Conservation (phyloP, 2,888 invertebrate genomes). For the Sinodicranocentrus sp. region DNA sequence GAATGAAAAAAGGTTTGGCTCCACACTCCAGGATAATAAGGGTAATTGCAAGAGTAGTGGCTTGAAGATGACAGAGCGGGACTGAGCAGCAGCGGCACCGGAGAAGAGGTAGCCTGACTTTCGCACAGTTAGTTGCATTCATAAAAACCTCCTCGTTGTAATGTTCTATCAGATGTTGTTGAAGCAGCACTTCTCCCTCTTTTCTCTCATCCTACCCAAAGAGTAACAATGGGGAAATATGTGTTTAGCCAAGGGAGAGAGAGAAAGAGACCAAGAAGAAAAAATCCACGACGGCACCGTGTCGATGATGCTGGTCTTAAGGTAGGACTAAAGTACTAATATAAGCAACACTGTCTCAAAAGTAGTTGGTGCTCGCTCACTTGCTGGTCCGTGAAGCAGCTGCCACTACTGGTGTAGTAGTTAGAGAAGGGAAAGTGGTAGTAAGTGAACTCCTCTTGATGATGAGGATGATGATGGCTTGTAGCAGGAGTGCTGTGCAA, state of each 20-base stretch:
- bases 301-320: constrained; percentile 26
- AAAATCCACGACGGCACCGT: not conserved
- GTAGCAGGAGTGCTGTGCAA: constrained; percentile 8
- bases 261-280: too few relatives aligned
- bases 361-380: constrained; percentile 3
- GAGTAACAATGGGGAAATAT: not conserved
- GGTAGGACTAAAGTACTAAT: constrained; percentile 12
- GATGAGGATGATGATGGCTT: constrained; percentile 47
- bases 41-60: constrained; percentile 44
- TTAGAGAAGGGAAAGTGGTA: constrained; percentile 38
- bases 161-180: constrained; percentile 22
- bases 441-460: constrained; percentile 60
- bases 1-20: constrained; percentile 57
- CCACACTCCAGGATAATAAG: constrained; percentile 42
- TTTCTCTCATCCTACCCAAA: not conserved
- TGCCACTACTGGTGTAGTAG: constrained; percentile 31
- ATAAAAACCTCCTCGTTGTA: constrained; percentile 11
- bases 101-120: not conserved
- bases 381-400: constrained; percentile 31
- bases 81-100: not conserved
- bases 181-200: constrained; percentile 14
- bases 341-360: constrained; percentile 30
- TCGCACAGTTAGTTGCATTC: not conserved
- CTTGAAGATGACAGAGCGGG: constrained; percentile 40
- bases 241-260: not conserved